A percentile compares a stretch with the other conserved stretches of the same genome.
These are phyloP conservation scores for Hemithea aestivaria DNA, from an alignment of 2,888 invertebrate species.

Conservation along the genomic window DNA sequence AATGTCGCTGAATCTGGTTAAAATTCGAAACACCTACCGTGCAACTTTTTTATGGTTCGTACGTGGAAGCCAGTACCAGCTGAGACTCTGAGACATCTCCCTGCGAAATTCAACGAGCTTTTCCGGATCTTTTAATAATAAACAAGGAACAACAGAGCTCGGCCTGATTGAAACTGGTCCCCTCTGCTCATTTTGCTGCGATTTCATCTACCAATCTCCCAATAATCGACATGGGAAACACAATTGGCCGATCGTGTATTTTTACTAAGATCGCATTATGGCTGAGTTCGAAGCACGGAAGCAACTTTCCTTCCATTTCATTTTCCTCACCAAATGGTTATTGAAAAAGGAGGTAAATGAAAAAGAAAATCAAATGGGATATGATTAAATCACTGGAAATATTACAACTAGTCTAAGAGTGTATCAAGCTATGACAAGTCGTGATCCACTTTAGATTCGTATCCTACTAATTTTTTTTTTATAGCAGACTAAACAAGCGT, in stretches of 20 bases:
- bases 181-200: constrained; percentile 11
- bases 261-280: background rate
- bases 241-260: constrained; percentile 1
- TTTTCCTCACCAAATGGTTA: no score
- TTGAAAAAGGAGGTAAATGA: no score
- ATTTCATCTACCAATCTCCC: constrained; percentile 12
- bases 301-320: no score
- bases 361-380: no score
- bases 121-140: constrained; percentile 20
- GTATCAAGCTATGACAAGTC: no score
- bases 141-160: constrained; percentile 11
- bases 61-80: constrained; percentile 24
- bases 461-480: no score
- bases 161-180: constrained; percentile 18
- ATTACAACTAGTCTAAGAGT: no score
- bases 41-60: constrained; percentile 22
- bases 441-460: no score
- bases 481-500: no score
- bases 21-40: constrained; percentile 26
- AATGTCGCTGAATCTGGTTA: constrained; percentile 15
- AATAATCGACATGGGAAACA: constrained; percentile 3
- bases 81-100: constrained; percentile 26
- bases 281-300: no score
- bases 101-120: constrained; percentile 21
- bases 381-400: no score